phyloP scores from a whole-genome alignment of 2,113 vertebrate species.

The Burhinus oedicnemus region DNA sequence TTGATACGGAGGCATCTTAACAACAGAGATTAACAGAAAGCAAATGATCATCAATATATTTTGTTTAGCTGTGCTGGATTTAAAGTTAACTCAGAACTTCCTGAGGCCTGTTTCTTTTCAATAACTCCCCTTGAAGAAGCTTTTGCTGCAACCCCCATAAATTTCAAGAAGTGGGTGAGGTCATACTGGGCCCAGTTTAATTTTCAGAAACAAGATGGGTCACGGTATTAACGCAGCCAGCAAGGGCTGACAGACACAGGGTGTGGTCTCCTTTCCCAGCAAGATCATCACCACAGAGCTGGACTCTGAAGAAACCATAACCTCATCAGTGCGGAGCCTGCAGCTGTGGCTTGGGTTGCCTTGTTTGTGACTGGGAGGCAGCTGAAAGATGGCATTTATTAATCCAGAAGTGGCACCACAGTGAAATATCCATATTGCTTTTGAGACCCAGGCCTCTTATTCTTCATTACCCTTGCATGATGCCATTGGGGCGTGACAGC shows the following conservation, averaged over 20 bases:
- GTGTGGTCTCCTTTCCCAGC: neutral
- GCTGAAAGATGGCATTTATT: neutral
- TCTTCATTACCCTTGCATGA: neutral
- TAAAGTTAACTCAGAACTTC: neutral
- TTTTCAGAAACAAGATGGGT: neutral
- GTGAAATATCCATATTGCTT: neutral
- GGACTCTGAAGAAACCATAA: neutral
- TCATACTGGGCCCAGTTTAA: neutral
- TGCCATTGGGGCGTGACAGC: fast-evolving
- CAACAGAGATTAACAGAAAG: neutral
- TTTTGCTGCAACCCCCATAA: neutral
- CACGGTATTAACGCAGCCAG: fast-evolving
- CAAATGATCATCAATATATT: neutral
- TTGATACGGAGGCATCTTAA: neutral
- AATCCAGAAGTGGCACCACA: neutral
- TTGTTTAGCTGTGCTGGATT: neutral
- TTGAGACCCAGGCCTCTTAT: neutral
- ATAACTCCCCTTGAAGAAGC: neutral
- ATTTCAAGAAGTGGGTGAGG: neutral
- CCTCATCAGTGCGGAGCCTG: neutral
- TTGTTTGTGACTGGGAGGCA: fast-evolving
- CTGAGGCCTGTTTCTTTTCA: neutral
- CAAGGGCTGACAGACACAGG: neutral
- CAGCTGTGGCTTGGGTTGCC: neutral
- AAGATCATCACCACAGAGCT: neutral